Evolutionary conservation across 1,140 invertebrate species (phyloP), one percentile per base, ranked within the genome.

Genomic region (Zeugodacus cucurbitae): DNA sequence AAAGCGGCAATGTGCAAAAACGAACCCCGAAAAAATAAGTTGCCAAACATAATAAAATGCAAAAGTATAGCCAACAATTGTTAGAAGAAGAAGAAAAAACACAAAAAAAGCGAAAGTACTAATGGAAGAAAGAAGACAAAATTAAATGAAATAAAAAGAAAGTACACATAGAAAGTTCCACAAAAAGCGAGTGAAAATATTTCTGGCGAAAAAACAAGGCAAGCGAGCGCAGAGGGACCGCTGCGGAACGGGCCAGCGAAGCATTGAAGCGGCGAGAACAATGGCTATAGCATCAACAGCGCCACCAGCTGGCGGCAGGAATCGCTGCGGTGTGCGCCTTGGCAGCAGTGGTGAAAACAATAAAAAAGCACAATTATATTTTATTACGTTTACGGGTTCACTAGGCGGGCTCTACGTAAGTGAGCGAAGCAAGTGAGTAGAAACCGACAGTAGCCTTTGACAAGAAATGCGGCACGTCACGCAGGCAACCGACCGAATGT

Each of bases 351-450:
- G n/a, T 26, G 41, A 44, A 11, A 41, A 78, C 70, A 44, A 44
- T 78, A 78, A 78, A 78, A 78, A 78, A 44, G 22, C 41, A 82
- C 41, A 82, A 48, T 82, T 82, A 82, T 48, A 82, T 82, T 82
- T 82, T 82, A 82, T 82, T 48, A n/a, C 74, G 74, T 82, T 82
- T 82, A 82, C 11, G 74, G 74, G 74, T 29, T 82, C 41, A 48
- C 41, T 82, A 41, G 74, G 41, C 74, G 74, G 10, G 0, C 74
- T n/a, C n/a, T n/a, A n/a, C n/a, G 5, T 17, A 64, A 64, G 22
- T 20, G 2, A n/a, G 58, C 11, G 22, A 6, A 59, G 32, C 7
- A 41, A 54, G 48, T 54, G 32, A 48, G 26, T 48, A 82, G 57
- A 22, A 59, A 14, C 22, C 58, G n/a, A 62, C n/a, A 62, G n/a